These are phyloP conservation scores for Dascyllus trimaculatus DNA, from an alignment of 2,113 vertebrate species.

Conservation along the genomic window DNA sequence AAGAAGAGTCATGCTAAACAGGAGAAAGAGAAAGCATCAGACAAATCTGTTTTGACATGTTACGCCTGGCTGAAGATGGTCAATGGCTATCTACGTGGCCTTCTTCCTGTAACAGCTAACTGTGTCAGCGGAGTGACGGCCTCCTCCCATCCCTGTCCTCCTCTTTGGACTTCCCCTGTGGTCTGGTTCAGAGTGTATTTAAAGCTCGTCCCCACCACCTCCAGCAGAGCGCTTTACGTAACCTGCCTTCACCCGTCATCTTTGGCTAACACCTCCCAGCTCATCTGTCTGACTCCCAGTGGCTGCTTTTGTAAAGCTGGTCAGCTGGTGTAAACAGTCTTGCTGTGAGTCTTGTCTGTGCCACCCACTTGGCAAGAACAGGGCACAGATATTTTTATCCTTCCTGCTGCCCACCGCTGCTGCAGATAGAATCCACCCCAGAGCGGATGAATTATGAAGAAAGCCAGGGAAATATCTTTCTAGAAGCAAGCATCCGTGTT, in stretches of 20 bases:
- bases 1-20: not conserved
- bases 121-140: constrained; percentile 50
- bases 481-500: too few species aligned
- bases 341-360: constrained; percentile 41
- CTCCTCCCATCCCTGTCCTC: constrained; percentile 11
- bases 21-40: not conserved
- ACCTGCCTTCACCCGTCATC: constrained; percentile 43
- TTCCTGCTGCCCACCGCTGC: constrained; percentile 33
- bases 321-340: constrained; percentile 60
- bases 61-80: not conserved
- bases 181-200: constrained; percentile 55
- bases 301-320: constrained; percentile 26
- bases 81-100: constrained; percentile 30
- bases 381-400: constrained; percentile 61
- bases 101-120: constrained; percentile 32
- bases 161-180: constrained; percentile 26
- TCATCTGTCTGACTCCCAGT: constrained; percentile 47
- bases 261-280: constrained; percentile 31
- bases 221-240: constrained; percentile 53
- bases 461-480: constrained; percentile 4
- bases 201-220: constrained; percentile 31
- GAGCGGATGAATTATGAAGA: constrained; percentile 24
- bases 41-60: not conserved
- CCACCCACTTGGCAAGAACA: constrained; percentile 57
- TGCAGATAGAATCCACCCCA: constrained; percentile 9